These are phyloP conservation scores for Cheilosia scutellata DNA, from an alignment of 2,888 invertebrate species.

Conservation along the genomic window DNA sequence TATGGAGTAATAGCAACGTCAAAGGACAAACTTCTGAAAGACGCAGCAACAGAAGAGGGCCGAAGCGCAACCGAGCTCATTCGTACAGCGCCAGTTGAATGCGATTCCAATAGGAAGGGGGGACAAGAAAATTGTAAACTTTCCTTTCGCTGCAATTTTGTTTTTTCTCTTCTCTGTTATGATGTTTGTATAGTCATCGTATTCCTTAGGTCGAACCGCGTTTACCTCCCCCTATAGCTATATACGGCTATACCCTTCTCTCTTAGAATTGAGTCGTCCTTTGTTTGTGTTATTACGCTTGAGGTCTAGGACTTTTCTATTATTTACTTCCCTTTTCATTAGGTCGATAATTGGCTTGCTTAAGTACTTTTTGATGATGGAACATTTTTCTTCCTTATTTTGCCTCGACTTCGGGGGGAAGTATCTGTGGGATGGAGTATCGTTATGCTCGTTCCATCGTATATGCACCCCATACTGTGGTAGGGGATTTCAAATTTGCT, in stretches of 20 bases:
- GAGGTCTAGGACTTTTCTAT: slow-evolving; percentile 76
- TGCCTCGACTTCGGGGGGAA: not conserved
- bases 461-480: not conserved
- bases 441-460: slow-evolving; percentile 14
- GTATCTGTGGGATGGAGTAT: not conserved
- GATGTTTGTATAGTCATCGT: slow-evolving; percentile 72
- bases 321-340: slow-evolving; percentile 78
- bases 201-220: slow-evolving; percentile 45
- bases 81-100: slow-evolving; percentile 54
- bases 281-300: slow-evolving; percentile 74
- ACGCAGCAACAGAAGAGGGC: slow-evolving; percentile 13
- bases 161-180: slow-evolving; percentile 42
- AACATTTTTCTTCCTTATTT: slow-evolving; percentile 74
- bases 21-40: slow-evolving; percentile 69
- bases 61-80: slow-evolving; percentile 52
- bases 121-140: slow-evolving; percentile 69
- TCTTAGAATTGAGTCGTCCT: slow-evolving; percentile 35
- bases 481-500: slow-evolving; percentile 44
- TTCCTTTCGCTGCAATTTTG: slow-evolving; percentile 69
- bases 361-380: slow-evolving; percentile 79
- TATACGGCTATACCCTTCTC: too few relatives aligned
- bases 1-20: slow-evolving; percentile 52
- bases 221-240: not conserved
- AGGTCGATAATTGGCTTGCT: slow-evolving; percentile 80
- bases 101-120: slow-evolving; percentile 40